Base-by-base conservation (phyloP, 30 jellyfish, hydroid and myxozoan genomes). In the Chironex yamaguchii region DNA sequence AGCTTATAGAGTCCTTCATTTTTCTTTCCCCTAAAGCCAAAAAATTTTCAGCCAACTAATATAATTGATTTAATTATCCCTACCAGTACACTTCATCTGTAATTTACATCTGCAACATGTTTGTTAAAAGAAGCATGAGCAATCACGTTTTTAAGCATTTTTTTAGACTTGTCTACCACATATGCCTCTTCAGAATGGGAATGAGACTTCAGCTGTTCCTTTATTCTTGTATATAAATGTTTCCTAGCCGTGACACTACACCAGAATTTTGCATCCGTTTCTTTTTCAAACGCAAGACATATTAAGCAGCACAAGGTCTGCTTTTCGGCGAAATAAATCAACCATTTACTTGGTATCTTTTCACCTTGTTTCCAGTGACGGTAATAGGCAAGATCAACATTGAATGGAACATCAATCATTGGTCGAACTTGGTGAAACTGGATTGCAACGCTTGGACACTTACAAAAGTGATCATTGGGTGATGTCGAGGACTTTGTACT, bases 261-360 rank as follows among this genome's bases (percentile, higher is more conserved):
- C 3, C 48, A 76, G 49, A 76, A 76, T 3, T 0, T 29, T 48
- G 87, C 52, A 28, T 49, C 87, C 2, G 36, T 22, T 13, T 0
- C 80, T 13, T 52, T 76, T 1, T 67, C 62, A 31, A 52, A 76
- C 26, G 81, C 34, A 17, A 76, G 49, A 52, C 80, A 52, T 14
- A 76, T 76, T 1, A 13, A 76, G 81, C 89, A 76, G 42, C 4
- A 53, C 34, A 76, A 1, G 0, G 89, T 30, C 6, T 76, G 54
- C 26, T 24, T 54, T 1, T 53, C 49, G 11, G 89, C 49, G 1
- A 36, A 76, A 29, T 76, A 76, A 22, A 58, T 76, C 58, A 76
- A 1, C 81, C 89, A 76, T 31, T 76, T 77, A 26, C 89, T 76
- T 76, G 73, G 79, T 25, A 76, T 25, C 36, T 76, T 76, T 53